phyloP scores from a whole-genome alignment of 35 echinoderm and acorn worm species.

The Patiria miniata region DNA sequence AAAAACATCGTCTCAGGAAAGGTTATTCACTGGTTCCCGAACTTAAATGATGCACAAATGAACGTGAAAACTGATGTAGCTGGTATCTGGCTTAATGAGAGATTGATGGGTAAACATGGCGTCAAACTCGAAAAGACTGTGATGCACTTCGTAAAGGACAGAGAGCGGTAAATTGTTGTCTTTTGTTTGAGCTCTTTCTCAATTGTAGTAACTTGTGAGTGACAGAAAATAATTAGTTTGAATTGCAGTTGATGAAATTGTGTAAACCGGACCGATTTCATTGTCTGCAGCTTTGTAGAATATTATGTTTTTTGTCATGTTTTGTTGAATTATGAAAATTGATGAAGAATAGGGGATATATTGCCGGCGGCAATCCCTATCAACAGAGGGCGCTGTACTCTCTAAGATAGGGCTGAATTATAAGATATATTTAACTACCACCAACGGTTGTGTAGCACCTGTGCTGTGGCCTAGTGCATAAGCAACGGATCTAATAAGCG shows the following conservation, averaged over 20 bases:
- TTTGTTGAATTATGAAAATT: too few species aligned
- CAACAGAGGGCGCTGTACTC: too few species aligned
- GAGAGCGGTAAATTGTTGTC: not conserved
- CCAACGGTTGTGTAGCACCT: too few species aligned
- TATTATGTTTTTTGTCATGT: not conserved
- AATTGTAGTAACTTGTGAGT: not conserved
- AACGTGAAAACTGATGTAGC: not conserved
- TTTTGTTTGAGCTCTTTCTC: not conserved
- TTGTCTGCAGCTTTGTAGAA: not conserved
- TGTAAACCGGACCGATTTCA: not conserved
- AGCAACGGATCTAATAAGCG: too few species aligned
- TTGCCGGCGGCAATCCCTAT: too few species aligned
- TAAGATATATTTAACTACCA: too few species aligned
- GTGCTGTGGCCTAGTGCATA: too few species aligned
- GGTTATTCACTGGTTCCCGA: constrained; percentile 6
- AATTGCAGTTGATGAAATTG: not conserved
- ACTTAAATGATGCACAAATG: not conserved
- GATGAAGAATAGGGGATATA: too few species aligned
- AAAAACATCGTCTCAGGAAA: too few species aligned
- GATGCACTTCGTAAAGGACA: not conserved
- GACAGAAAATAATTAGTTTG: not conserved
- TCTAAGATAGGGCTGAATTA: too few species aligned
- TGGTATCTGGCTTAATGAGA: not conserved
- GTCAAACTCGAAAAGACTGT: constrained; percentile 22
- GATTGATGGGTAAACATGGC: constrained; percentile 18